Evolutionary conservation across 2,888 invertebrate genomes (phyloP).

Genomic region (Ochropacha duplaris): DNA sequence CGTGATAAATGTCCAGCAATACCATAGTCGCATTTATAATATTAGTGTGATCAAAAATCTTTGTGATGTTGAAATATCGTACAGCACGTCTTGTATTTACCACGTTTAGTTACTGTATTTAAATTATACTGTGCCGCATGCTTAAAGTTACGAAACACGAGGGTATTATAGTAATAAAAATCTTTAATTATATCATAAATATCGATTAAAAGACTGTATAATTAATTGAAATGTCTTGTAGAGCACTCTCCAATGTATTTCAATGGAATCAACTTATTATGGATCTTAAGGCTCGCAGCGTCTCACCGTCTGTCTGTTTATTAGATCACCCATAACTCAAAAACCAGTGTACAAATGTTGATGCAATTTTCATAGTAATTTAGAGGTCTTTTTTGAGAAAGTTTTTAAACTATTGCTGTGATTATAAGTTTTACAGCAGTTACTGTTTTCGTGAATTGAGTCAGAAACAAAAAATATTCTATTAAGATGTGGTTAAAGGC

Average conservation of each 20-base stretch:
- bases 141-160: constrained; percentile 19
- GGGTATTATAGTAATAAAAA: constrained; percentile 20
- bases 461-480: too few relatives aligned
- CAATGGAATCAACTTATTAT: background rate
- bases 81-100: background rate
- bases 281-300: background rate
- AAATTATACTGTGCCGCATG: background rate
- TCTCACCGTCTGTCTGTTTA: background rate
- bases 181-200: constrained; percentile 39
- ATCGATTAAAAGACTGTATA: constrained; percentile 40
- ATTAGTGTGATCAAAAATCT: too few relatives aligned
- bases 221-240: constrained; percentile 31
- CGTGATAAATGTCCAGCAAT: too few relatives aligned
- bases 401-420: too few relatives aligned
- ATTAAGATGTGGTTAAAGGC: background rate
- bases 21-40: too few relatives aligned
- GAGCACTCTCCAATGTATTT: constrained; percentile 12
- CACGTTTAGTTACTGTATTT: background rate
- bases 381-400: too few relatives aligned
- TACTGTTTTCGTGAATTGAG: too few relatives aligned
- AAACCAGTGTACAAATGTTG: too few relatives aligned
- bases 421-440: too few relatives aligned
- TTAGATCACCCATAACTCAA: too few relatives aligned
- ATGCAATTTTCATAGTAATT: too few relatives aligned
- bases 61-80: background rate